Base-by-base conservation (phyloP, 2,113 vertebrate species). In the Megalops atlanticus region DNA sequence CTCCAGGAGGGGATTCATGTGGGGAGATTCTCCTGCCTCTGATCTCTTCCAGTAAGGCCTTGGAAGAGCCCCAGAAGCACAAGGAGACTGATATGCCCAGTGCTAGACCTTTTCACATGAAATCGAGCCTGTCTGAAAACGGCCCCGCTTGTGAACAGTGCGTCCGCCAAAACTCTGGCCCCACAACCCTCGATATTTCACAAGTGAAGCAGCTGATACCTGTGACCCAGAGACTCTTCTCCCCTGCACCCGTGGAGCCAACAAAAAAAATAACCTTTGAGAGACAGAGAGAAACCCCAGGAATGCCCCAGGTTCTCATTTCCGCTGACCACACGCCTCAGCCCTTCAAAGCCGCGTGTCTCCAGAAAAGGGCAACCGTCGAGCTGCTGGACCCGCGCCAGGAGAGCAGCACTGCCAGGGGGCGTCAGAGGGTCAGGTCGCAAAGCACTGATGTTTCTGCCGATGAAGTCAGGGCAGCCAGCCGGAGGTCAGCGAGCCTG, bases 311-410 rank as follows among this genome's bases (percentile, higher is more conserved):
- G 6, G 35, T 40, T 24, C 45, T 40, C 2, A 10, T 40, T 35
- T 78, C 21, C 15, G 35, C 77, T 38, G 77, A 41, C 58, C 24
- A n/a, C 24, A 68, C n/a, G 38, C 36, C 68, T 58, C 27, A 47
- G 12, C 36, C 58, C 31, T 70, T 27, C 40, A 70, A 74, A 80
- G 41, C 52, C 31, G 33, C 18, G 40, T 1, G 24, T 76, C 31
- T 76, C 14, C 68, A 76, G 35, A 82, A 76, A 82, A 41, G 39
- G 68, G 33, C 76, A 38, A 58, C 52, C 78, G 45, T 36, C 54
- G 18, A 80, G 15, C 76, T 75, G 36, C 38, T 79, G 7, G 68
- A 83, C 36, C 58, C 69, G 71, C 49, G 49, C 49, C 80, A 54
- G 0, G 24, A 36, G 24, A 43, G 5, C 18, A 11, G 68, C 18